phyloP scores from a whole-genome alignment of 2,113 vertebrate species.

The Rhagologus leucostigma region DNA sequence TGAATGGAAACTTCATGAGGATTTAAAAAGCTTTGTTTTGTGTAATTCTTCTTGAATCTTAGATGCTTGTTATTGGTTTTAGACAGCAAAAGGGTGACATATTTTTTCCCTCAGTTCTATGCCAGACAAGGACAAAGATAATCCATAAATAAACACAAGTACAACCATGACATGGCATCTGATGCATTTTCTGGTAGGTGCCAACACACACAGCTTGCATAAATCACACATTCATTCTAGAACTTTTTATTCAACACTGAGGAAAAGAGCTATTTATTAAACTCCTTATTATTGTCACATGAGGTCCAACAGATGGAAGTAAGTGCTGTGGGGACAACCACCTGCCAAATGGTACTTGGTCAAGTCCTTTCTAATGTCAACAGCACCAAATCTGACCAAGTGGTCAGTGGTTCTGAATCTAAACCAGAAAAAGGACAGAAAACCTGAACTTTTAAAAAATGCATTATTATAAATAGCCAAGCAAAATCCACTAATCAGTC shows the following conservation, averaged over 20 bases:
- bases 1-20: not conserved
- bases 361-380: not conserved
- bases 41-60: not conserved
- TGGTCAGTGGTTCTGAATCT: not conserved
- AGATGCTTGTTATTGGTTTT: not conserved
- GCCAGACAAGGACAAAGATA: not conserved
- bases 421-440: not conserved
- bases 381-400: not conserved
- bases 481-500: not conserved
- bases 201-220: not conserved
- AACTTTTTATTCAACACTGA: not conserved
- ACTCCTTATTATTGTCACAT: not conserved
- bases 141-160: not conserved
- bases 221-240: not conserved
- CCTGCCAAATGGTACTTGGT: not conserved
- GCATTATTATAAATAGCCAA: not conserved
- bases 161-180: not conserved
- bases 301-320: not conserved
- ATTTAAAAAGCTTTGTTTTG: not conserved
- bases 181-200: not conserved
- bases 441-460: not conserved
- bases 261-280: not conserved
- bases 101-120: not conserved
- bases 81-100: not conserved
- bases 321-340: not conserved